A percentile compares a stretch with the other conserved stretches of the same genome.
These are phyloP conservation scores for Lymantria dispar DNA, from an alignment of 2,888 invertebrate genomes.

Conservation along the genomic window DNA sequence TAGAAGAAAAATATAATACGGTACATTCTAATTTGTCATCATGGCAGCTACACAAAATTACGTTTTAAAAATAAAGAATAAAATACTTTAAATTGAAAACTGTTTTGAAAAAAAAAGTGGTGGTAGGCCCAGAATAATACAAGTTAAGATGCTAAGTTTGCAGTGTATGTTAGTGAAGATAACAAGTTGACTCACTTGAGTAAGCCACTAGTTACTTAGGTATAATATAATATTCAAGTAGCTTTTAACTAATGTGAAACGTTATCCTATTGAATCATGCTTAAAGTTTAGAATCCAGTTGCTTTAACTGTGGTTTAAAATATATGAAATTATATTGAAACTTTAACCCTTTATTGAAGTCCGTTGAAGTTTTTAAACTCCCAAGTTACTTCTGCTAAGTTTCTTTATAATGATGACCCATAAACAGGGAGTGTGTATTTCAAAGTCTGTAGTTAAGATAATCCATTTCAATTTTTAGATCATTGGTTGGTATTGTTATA, in stretches of 20 bases:
- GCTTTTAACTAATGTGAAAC: constrained; percentile 2
- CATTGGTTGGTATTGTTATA: not conserved
- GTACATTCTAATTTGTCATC: too few relatives aligned
- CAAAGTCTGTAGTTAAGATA: constrained; percentile 15
- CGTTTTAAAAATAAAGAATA: too few relatives aligned
- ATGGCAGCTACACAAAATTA: too few relatives aligned
- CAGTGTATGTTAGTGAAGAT: not conserved
- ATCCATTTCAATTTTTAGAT: constrained; percentile 4
- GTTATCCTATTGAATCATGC: not conserved
- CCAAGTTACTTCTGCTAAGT: constrained; percentile 18
- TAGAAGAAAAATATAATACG: too few relatives aligned
- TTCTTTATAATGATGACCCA: constrained; percentile 19
- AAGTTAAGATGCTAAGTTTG: too few relatives aligned
- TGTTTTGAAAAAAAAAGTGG: too few relatives aligned
- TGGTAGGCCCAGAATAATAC: too few relatives aligned
- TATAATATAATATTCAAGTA: not conserved
- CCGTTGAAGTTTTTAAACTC: constrained; percentile 12
- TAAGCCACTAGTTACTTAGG: not conserved
- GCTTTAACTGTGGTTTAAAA: constrained; percentile 24
- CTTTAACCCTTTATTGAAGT: constrained; percentile 21
- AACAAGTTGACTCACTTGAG: not conserved
- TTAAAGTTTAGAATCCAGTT: constrained; percentile 14
- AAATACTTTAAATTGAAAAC: too few relatives aligned
- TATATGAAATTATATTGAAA: constrained; percentile 26
- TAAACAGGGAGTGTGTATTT: constrained; percentile 21